These are phyloP conservation scores for Rafetus swinhoei DNA, from an alignment of 2,113 vertebrate genomes.

Conservation along the genomic window DNA sequence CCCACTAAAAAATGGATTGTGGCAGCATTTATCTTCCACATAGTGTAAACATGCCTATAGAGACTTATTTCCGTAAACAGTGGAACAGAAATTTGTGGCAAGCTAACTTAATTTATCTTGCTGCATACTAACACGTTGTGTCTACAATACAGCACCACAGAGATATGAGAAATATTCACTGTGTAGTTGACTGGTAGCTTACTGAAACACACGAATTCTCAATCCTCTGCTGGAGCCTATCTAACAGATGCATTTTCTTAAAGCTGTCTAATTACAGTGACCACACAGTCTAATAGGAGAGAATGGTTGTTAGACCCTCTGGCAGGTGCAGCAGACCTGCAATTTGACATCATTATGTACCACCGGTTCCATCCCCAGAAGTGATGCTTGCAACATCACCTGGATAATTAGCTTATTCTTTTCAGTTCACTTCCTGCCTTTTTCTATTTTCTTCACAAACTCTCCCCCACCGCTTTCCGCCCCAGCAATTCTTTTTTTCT, in stretches of 20 bases:
- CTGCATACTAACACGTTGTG: not conserved
- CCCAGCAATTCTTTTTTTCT: accelerated
- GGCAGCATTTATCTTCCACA: too few species aligned
- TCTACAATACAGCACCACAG: not conserved
- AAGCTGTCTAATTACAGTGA: slow-evolving; percentile 11
- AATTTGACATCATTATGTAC: not conserved
- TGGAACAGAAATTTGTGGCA: not conserved
- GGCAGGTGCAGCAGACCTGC: not conserved
- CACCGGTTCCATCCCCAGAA: not conserved
- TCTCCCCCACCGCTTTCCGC: not conserved
- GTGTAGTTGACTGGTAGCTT: not conserved
- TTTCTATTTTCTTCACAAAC: not conserved
- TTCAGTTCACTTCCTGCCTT: not conserved
- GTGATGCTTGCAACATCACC: not conserved
- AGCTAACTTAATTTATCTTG: not conserved
- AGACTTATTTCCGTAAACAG: not conserved
- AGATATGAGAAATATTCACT: not conserved
- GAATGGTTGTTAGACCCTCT: not conserved
- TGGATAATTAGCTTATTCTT: not conserved
- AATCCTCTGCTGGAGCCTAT: not conserved
- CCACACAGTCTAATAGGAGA: not conserved
- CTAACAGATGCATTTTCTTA: not conserved
- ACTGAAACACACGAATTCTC: not conserved
- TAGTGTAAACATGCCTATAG: too few species aligned
- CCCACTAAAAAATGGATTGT: too few species aligned